Evolutionary conservation across 2,113 vertebrate genomes (phyloP).

Genomic region (Gasterosteus aculeatus): DNA sequence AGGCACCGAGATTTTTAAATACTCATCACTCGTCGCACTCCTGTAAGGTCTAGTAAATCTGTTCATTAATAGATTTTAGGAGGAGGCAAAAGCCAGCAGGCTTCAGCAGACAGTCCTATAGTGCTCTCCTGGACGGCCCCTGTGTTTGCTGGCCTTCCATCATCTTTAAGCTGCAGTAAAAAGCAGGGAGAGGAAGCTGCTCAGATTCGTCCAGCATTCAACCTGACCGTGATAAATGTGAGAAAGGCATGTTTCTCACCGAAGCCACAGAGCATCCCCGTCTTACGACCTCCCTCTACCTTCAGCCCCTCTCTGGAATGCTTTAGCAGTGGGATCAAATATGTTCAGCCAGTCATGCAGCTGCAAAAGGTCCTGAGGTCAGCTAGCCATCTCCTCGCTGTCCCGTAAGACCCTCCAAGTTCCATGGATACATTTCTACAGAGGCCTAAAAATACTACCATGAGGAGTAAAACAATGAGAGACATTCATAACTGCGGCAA

Average conservation of each 20-base stretch:
- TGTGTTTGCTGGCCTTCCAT: slow-evolving; percentile 34
- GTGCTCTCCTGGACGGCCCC: slow-evolving; percentile 15
- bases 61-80: slow-evolving; percentile 65
- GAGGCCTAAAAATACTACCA: neutral
- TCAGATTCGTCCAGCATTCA: slow-evolving; percentile 40
- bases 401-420: neutral
- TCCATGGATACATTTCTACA: slow-evolving; percentile 10
- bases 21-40: slow-evolving; percentile 60
- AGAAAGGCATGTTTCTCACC: slow-evolving; percentile 48
- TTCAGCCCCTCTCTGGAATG: slow-evolving; percentile 11
- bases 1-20: slow-evolving; percentile 65
- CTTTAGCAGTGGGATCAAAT: slow-evolving; percentile 16
- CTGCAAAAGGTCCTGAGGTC: slow-evolving; percentile 32
- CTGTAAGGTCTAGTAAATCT: slow-evolving; percentile 59
- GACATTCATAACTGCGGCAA: neutral
- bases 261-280: slow-evolving; percentile 15
- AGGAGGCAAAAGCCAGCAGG: slow-evolving; percentile 22
- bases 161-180: slow-evolving; percentile 43
- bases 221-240: slow-evolving; percentile 67
- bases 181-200: slow-evolving; percentile 9
- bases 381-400: slow-evolving; percentile 28
- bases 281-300: slow-evolving; percentile 2
- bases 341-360: slow-evolving; percentile 42
- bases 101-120: slow-evolving; percentile 19
- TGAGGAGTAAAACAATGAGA: neutral